These are phyloP conservation scores for Drosophila lacteicornis DNA, from an alignment of 1,140 invertebrate genomes.

Conservation along the genomic window DNA sequence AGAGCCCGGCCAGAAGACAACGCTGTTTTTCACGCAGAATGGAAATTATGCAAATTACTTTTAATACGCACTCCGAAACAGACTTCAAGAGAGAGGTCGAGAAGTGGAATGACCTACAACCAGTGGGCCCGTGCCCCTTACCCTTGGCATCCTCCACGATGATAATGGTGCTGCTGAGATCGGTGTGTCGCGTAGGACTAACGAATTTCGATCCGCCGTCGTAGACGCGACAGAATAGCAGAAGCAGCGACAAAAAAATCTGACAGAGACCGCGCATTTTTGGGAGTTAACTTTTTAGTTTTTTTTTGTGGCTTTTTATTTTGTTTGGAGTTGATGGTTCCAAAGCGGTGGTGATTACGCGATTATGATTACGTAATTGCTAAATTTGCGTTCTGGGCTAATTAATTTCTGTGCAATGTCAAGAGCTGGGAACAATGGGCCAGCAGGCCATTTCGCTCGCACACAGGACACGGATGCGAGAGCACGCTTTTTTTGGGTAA, in stretches of 20 bases:
- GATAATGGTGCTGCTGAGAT: conserved; percentile 80
- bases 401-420: conserved; percentile 57
- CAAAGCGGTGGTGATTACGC: conserved; percentile 23
- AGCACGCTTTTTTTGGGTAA: conserved; percentile 8
- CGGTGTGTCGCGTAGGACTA: conserved; percentile 73
- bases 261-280: conserved; percentile 14
- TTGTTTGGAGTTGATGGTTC: conserved; percentile 18
- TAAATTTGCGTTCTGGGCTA: conserved; percentile 44
- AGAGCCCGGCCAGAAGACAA: conserved; percentile 20
- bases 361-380: conserved; percentile 45
- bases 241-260: conserved; percentile 8
- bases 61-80: conserved; percentile 66
- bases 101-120: conserved; percentile 60
- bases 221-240: conserved; percentile 33
- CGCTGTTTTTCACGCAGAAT: conserved; percentile 36
- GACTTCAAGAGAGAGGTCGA: conserved; percentile 6
- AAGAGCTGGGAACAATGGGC: conserved; percentile 36
- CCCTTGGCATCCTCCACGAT: conserved; percentile 84
- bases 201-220: conserved; percentile 60
- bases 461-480: conserved; percentile 54
- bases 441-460: conserved; percentile 19
- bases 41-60: conserved; percentile 81
- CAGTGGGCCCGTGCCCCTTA: conserved; percentile 40
- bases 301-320: neutral
- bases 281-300: neutral